These are phyloP conservation scores for Ranitomeya variabilis DNA, from an alignment of 2,113 vertebrate genomes.

Conservation along the genomic window DNA sequence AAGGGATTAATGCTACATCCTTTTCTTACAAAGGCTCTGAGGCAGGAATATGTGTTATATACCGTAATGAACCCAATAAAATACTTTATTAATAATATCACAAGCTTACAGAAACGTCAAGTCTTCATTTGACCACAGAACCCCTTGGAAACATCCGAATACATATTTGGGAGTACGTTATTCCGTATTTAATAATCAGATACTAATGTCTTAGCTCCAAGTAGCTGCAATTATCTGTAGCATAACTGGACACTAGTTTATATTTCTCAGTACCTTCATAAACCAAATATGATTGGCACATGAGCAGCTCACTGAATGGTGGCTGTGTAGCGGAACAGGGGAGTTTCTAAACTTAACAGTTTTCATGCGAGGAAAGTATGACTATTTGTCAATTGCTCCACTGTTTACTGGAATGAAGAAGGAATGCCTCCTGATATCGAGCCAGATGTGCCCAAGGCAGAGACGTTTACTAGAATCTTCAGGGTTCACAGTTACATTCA, in stretches of 20 bases:
- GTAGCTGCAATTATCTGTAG: neutral
- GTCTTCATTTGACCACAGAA: too few relatives aligned
- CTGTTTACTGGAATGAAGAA: neutral
- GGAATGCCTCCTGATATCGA: neutral
- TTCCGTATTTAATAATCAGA: neutral
- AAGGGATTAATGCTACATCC: too few relatives aligned
- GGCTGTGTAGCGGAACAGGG: neutral
- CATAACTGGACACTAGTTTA: neutral
- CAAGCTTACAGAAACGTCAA: too few relatives aligned
- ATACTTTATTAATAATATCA: too few relatives aligned
- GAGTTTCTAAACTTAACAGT: neutral
- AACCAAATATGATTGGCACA: neutral
- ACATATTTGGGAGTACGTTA: neutral
- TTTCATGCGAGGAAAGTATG: constrained; percentile 9
- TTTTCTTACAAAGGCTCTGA: too few relatives aligned
- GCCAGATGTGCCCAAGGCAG: constrained; percentile 14
- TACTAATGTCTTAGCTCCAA: neutral
- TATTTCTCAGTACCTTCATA: neutral
- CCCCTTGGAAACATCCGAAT: too few relatives aligned
- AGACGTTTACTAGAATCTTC: constrained; percentile 14
- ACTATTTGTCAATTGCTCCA: constrained; percentile 8
- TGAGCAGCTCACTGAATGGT: neutral
- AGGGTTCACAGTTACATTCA: neutral
- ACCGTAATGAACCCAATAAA: too few relatives aligned
- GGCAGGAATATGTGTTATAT: too few relatives aligned